phyloP scores from a whole-genome alignment of 2,113 vertebrate species.

The Triplophysa siluroides region DNA sequence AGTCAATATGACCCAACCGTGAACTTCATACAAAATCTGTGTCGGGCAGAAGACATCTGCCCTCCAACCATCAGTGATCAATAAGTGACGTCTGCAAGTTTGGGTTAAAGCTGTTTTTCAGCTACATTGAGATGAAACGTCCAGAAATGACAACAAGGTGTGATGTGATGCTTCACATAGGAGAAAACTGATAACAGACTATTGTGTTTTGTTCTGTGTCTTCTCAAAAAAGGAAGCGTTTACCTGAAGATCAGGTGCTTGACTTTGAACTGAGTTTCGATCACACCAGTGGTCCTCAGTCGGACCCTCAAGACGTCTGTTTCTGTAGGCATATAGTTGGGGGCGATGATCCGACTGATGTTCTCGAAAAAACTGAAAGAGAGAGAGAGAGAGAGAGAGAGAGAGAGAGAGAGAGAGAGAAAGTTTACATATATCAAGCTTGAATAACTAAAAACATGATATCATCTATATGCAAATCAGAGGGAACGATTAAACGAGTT shows the following conservation, averaged over 20 bases:
- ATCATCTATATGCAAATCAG: too few species aligned
- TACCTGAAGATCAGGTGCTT: constrained; percentile 77
- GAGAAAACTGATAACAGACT: too few species aligned
- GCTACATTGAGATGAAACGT: too few species aligned
- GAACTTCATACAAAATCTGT: not conserved
- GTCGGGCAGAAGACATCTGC: not conserved
- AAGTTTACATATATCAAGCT: not conserved
- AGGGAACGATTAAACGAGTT: too few species aligned
- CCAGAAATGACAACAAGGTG: not conserved
- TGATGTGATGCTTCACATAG: too few species aligned
- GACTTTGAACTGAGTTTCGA: constrained; percentile 79
- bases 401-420: constrained; percentile 5
- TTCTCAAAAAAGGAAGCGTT: not conserved
- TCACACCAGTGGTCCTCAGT: constrained; percentile 74
- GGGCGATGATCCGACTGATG: constrained; percentile 68
- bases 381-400: not conserved
- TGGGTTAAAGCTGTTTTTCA: not conserved
- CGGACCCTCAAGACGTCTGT: constrained; percentile 74
- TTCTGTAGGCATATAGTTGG: constrained; percentile 72
- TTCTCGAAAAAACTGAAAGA: constrained; percentile 72
- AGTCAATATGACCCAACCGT: not conserved
- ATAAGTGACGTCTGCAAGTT: not conserved
- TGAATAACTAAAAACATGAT: too few species aligned
- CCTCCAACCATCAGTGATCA: not conserved
- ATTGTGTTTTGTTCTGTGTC: too few species aligned